A percentile compares a stretch with the other conserved stretches of the same genome.
These are phyloP conservation scores for Gallinago paraguaiae DNA, from an alignment of 2,113 vertebrate species.

Conservation along the genomic window DNA sequence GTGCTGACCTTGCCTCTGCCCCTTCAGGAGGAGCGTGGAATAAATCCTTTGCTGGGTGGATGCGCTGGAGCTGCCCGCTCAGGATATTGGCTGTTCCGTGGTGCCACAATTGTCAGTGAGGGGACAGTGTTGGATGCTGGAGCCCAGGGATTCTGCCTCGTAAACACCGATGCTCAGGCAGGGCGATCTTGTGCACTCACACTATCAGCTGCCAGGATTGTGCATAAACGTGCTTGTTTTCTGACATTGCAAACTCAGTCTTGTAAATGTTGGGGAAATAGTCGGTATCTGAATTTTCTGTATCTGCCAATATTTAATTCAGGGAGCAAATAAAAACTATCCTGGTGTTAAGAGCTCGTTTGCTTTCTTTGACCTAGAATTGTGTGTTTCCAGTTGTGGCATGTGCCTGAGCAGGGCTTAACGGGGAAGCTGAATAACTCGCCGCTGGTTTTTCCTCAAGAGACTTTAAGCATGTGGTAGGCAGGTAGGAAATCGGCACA, in stretches of 20 bases:
- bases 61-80: conserved; percentile 42
- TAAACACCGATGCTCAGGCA: not conserved
- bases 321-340: conserved; percentile 70
- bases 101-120: conserved; percentile 36
- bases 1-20: conserved; percentile 57
- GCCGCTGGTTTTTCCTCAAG: not conserved
- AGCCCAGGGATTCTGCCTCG: conserved; percentile 22
- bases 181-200: conserved; percentile 15
- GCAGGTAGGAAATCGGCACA: not conserved
- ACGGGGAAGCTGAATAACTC: not conserved
- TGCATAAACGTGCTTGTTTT: conserved; percentile 27
- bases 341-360: conserved; percentile 24
- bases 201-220: conserved; percentile 17
- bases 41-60: not conserved
- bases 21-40: conserved; percentile 33
- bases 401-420: not conserved
- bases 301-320: conserved; percentile 68
- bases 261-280: conserved; percentile 59
- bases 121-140: not conserved
- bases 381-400: not conserved
- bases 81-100: not conserved
- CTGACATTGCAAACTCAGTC: conserved; percentile 46
- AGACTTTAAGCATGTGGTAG: not conserved
- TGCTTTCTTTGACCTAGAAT: not conserved
- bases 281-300: conserved; percentile 40